phyloP scores from a whole-genome alignment of 1,140 invertebrate genomes.

The Sipha flava region DNA sequence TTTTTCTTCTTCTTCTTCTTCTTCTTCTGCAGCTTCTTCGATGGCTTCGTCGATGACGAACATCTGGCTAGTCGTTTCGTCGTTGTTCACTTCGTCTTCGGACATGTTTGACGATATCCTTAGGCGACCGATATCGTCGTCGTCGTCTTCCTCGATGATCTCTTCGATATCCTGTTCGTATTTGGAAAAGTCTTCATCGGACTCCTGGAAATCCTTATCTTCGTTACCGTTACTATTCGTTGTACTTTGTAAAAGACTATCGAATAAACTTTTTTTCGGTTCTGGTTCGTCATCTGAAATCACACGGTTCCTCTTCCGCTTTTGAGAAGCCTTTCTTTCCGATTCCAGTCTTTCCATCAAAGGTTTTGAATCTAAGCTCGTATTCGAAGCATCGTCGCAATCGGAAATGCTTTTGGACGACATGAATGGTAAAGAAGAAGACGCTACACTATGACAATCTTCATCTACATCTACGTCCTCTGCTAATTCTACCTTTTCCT shows the following conservation, averaged over 20 bases:
- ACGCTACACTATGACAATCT: background rate
- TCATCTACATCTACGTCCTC: slow-evolving; percentile 25
- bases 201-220: slow-evolving; percentile 18
- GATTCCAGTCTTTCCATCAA: slow-evolving; percentile 26
- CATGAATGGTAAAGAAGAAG: slow-evolving; percentile 21
- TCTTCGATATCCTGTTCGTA: slow-evolving; percentile 36
- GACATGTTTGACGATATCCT: slow-evolving; percentile 30
- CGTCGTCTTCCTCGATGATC: slow-evolving; percentile 32
- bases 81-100: slow-evolving; percentile 33
- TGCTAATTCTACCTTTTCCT: slow-evolving; percentile 10
- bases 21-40: too few species aligned
- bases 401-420: slow-evolving; percentile 15
- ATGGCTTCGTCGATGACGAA: slow-evolving; percentile 31
- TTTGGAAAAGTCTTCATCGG: slow-evolving; percentile 34
- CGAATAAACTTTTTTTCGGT: slow-evolving; percentile 8
- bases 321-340: slow-evolving; percentile 22
- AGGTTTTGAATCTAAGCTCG: slow-evolving; percentile 19
- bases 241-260: background rate
- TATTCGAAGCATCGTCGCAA: background rate
- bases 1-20: too few species aligned
- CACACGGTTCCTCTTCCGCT: background rate
- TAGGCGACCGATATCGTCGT: slow-evolving; percentile 28
- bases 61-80: slow-evolving; percentile 33
- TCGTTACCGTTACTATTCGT: slow-evolving; percentile 3
- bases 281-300: background rate